Conservation (phyloP, 2,888 invertebrate genomes). For the Drosophila flavopinicola region DNA sequence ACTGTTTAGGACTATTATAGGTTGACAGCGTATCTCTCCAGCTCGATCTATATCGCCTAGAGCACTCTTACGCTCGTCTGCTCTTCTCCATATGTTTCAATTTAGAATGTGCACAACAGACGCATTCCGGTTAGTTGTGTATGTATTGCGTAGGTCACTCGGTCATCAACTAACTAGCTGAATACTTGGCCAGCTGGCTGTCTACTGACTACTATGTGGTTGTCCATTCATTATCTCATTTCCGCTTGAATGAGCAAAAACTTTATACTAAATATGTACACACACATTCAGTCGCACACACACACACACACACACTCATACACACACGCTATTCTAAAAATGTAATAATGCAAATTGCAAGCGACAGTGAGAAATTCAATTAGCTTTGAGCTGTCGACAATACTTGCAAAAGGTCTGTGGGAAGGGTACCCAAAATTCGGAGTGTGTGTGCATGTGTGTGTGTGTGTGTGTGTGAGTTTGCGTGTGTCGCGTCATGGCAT, state of each 20-base stretch:
- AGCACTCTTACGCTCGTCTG: neutral
- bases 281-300: constrained; percentile 30
- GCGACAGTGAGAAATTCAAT: constrained; percentile 82
- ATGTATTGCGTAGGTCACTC: constrained; percentile 39
- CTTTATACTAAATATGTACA: constrained; percentile 64
- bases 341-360: constrained; percentile 81
- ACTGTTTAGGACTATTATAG: too few species aligned
- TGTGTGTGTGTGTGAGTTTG: constrained; percentile 1
- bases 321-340: constrained; percentile 59
- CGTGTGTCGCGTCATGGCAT: constrained; percentile 70
- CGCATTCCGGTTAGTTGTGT: neutral
- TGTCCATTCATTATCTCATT: constrained; percentile 76
- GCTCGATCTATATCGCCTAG: neutral
- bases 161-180: constrained; percentile 42
- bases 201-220: constrained; percentile 25
- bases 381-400: constrained; percentile 69
- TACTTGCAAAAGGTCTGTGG: constrained; percentile 42
- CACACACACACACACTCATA: neutral
- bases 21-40: neutral
- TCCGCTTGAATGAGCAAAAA: constrained; percentile 75
- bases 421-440: constrained; percentile 36
- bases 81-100: constrained; percentile 18
- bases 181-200: constrained; percentile 23
- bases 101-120: constrained; percentile 22
- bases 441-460: constrained; percentile 15